Conservation (phyloP, 2,113 vertebrate genomes). For the Jaculus jaculus region DNA sequence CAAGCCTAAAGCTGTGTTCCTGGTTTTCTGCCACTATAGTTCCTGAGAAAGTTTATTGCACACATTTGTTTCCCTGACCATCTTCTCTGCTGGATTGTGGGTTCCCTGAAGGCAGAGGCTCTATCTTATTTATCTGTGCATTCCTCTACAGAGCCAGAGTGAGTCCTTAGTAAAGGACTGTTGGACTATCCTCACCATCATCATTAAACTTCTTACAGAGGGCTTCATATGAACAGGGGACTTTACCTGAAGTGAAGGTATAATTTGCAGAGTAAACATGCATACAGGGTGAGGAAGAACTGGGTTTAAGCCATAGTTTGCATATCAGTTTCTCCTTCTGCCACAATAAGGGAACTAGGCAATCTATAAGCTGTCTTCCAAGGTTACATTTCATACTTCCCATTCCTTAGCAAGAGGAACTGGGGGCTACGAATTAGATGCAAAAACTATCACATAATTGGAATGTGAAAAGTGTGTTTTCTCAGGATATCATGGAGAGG, state of each 20-base stretch:
- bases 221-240: not conserved
- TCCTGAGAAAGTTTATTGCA: not conserved
- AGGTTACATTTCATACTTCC: not conserved
- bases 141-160: not conserved
- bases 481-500: not conserved
- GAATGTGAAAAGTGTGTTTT: conserved; percentile 30
- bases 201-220: not conserved
- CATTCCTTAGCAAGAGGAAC: not conserved
- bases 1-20: not conserved
- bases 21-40: not conserved
- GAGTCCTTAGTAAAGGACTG: not conserved
- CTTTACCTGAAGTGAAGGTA: not conserved
- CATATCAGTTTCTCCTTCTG: conserved; percentile 13
- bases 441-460: conserved; percentile 32
- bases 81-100: not conserved
- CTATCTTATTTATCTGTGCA: not conserved
- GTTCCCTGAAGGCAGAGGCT: not conserved
- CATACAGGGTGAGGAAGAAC: not conserved
- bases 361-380: not conserved
- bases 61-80: not conserved
- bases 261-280: not conserved
- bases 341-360: not conserved
- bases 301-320: not conserved
- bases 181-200: not conserved
- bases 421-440: not conserved